Evolutionary conservation across 2,888 invertebrate genomes (phyloP).

Genomic region (Drosophila diplacantha): DNA sequence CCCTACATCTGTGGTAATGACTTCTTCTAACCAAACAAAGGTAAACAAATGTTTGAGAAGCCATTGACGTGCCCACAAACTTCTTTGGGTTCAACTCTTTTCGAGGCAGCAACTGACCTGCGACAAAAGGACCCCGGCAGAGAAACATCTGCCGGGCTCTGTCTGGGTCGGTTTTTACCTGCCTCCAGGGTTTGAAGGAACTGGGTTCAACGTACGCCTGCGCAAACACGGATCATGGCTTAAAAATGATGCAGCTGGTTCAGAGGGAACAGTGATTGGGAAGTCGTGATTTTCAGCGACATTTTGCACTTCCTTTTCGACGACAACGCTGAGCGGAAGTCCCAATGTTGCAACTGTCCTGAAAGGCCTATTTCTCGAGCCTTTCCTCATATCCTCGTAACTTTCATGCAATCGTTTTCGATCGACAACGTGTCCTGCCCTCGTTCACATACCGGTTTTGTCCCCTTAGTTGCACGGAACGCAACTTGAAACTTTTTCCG

Average conservation of each 20-base stretch:
- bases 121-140: slow-evolving; percentile 52
- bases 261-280: slow-evolving; percentile 11
- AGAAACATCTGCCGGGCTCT: slow-evolving; percentile 57
- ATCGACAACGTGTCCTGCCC: slow-evolving; percentile 24
- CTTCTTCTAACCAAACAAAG: slow-evolving; percentile 63
- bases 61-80: slow-evolving; percentile 51
- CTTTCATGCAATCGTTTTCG: slow-evolving; percentile 59
- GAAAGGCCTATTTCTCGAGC: background rate
- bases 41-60: slow-evolving; percentile 59
- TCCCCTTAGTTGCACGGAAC: slow-evolving; percentile 51
- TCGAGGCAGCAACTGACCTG: slow-evolving; percentile 62
- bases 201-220: slow-evolving; percentile 70
- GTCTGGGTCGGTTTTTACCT: slow-evolving; percentile 35
- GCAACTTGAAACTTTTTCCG: slow-evolving; percentile 60
- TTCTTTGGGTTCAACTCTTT: slow-evolving; percentile 44
- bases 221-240: slow-evolving; percentile 53
- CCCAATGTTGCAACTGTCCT: slow-evolving; percentile 58
- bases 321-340: slow-evolving; percentile 55
- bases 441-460: slow-evolving; percentile 52
- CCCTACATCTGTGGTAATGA: slow-evolving; percentile 52
- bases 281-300: slow-evolving; percentile 58
- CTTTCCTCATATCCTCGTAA: slow-evolving; percentile 22
- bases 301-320: slow-evolving; percentile 59
- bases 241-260: slow-evolving; percentile 53
- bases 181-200: slow-evolving; percentile 16